Conservation (phyloP, 2,797 vertebrate genomes). For the Rhadinocentrus ornatus region DNA sequence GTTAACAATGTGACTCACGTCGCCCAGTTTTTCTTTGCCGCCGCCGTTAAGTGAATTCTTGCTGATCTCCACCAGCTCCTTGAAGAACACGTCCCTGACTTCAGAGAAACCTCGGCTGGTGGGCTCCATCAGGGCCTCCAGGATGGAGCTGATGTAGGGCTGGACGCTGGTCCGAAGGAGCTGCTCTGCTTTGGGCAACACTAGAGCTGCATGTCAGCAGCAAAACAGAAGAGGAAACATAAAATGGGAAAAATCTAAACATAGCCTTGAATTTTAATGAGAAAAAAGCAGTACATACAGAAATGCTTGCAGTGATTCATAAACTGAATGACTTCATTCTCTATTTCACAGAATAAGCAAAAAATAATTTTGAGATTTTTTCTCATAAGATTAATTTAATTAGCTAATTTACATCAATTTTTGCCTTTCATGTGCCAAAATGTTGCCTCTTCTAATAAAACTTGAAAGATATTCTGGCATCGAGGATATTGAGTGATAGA, state of each 20-base stretch:
- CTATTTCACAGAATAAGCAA: too few relatives aligned
- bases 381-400: too few relatives aligned
- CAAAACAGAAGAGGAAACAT: not conserved
- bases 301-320: too few relatives aligned
- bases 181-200: conserved; percentile 89
- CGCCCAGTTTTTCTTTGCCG: conserved; percentile 86
- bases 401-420: too few relatives aligned
- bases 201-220: conserved; percentile 78
- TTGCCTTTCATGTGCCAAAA: not conserved
- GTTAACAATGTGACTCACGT: conserved; percentile 80
- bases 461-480: not conserved
- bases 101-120: conserved; percentile 94
- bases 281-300: not conserved
- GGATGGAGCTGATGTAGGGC: conserved; percentile 94
- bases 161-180: conserved; percentile 89
- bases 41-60: conserved; percentile 90
- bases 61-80: conserved; percentile 93
- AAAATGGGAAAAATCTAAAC: too few relatives aligned
- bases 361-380: too few relatives aligned
- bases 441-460: not conserved
- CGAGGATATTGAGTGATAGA: not conserved
- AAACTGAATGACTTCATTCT: too few relatives aligned
- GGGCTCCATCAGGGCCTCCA: conserved; percentile 96
- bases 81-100: conserved; percentile 91
- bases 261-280: not conserved